Evolutionary conservation across 2,888 invertebrate genomes (phyloP).

Genomic region (Drosophila paracracens): DNA sequence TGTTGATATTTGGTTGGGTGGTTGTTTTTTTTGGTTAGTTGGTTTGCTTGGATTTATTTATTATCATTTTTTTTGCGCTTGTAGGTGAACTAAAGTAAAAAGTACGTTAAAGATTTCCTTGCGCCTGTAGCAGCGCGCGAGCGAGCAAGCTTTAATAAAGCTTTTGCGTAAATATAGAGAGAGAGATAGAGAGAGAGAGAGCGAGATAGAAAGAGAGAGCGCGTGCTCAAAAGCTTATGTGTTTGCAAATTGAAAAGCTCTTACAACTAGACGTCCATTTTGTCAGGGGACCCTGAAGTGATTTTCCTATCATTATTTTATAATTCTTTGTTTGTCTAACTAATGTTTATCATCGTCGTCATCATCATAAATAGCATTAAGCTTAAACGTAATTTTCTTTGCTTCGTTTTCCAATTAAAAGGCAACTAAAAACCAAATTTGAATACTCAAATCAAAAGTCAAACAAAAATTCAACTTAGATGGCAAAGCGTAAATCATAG

Average conservation of each 20-base stretch:
- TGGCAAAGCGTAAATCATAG: conserved; percentile 55
- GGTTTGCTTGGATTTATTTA: conserved; percentile 32
- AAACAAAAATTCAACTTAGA: conserved; percentile 49
- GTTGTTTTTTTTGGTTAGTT: conserved; percentile 39
- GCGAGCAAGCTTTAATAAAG: conserved; percentile 48
- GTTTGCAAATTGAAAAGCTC: conserved; percentile 61
- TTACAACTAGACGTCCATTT: conserved; percentile 55
- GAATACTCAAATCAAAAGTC: conserved; percentile 47
- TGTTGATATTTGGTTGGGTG: conserved; percentile 54
- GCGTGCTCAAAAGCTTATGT: conserved; percentile 33
- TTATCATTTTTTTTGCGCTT: conserved; percentile 48
- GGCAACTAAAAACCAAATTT: conserved; percentile 58
- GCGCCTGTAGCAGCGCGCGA: conserved; percentile 23
- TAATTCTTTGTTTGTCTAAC: conserved; percentile 47
- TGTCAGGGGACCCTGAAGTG: conserved; percentile 8
- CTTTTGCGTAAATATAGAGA: conserved; percentile 23
- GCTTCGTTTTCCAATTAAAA: conserved; percentile 41
- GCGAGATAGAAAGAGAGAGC: conserved; percentile 15
- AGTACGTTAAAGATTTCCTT: conserved; percentile 19
- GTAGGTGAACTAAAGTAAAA: conserved; percentile 57
- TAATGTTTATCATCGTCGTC: conserved; percentile 75
- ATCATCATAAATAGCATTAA: conserved; percentile 25
- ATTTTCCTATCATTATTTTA: conserved; percentile 11
- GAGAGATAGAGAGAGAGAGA: conserved; percentile 17
- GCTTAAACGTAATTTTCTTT: conserved; percentile 33